phyloP scores from a whole-genome alignment of 2,797 vertebrate genomes.

The Oreochromis grahami region DNA sequence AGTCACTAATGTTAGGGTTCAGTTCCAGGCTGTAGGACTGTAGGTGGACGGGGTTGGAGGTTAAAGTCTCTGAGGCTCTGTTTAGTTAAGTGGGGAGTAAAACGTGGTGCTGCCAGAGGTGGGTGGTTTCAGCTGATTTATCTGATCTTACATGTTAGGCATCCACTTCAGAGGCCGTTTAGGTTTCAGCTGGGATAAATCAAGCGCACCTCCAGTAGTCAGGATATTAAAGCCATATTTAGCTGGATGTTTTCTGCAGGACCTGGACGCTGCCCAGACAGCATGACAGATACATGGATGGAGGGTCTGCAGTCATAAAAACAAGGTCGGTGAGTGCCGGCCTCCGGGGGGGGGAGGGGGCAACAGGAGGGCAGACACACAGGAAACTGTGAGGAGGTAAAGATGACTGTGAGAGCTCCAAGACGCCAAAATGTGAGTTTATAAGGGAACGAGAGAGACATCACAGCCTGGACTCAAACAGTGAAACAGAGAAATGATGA shows the following conservation, averaged over 20 bases:
- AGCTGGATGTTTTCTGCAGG: constrained; percentile 25
- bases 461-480: not conserved
- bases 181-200: constrained; percentile 44
- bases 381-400: not conserved
- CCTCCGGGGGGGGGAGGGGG: not conserved
- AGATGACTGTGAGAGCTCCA: not conserved
- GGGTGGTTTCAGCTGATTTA: constrained; percentile 16
- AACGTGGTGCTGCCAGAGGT: not conserved
- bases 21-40: not conserved
- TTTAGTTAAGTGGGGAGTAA: rapidly evolving
- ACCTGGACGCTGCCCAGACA: constrained; percentile 1
- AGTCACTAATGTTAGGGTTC: not conserved
- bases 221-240: constrained; percentile 49
- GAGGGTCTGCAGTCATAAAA: constrained; percentile 3
- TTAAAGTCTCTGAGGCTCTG: not conserved
- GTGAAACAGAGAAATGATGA: not conserved
- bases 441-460: rapidly evolving
- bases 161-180: constrained; percentile 30
- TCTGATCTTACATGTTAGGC: constrained; percentile 4
- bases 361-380: not conserved
- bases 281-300: not conserved
- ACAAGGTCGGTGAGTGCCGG: not conserved
- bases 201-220: constrained; percentile 32
- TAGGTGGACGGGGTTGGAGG: not conserved
- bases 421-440: not conserved